These are phyloP conservation scores for Drosophila engyochracea DNA, from an alignment of 2,888 invertebrate species.

Conservation along the genomic window DNA sequence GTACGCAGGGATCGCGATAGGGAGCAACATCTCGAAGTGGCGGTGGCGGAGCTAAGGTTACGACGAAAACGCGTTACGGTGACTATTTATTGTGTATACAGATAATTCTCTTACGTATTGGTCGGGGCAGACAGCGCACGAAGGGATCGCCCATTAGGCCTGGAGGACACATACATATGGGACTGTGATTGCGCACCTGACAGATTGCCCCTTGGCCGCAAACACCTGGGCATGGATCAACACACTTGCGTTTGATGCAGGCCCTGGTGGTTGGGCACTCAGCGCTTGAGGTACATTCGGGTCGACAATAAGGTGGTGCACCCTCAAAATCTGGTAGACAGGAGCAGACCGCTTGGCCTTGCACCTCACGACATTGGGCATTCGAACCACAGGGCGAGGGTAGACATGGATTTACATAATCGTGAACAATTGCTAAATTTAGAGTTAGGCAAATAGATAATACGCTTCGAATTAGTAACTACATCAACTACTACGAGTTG, in stretches of 20 bases:
- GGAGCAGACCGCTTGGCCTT: constrained; percentile 90
- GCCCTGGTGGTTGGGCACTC: constrained; percentile 89
- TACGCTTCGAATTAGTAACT: constrained; percentile 72
- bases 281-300: constrained; percentile 90
- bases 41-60: constrained; percentile 61
- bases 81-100: background rate
- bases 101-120: constrained; percentile 85
- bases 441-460: constrained; percentile 60
- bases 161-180: constrained; percentile 90
- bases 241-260: constrained; percentile 90
- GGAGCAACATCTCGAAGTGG: constrained; percentile 66
- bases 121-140: constrained; percentile 87
- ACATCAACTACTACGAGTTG: constrained; percentile 49
- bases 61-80: constrained; percentile 11
- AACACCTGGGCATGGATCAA: constrained; percentile 91
- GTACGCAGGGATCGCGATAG: constrained; percentile 87
- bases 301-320: constrained; percentile 89
- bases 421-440: constrained; percentile 85
- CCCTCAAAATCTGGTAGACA: constrained; percentile 90
- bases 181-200: constrained; percentile 91
- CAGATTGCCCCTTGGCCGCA: constrained; percentile 91
- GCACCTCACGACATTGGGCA: constrained; percentile 90
- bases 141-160: constrained; percentile 92
- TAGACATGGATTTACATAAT: constrained; percentile 85
- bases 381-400: constrained; percentile 91